Conservation (phyloP, 2,113 vertebrate species). For the Halichoerus grypus region DNA sequence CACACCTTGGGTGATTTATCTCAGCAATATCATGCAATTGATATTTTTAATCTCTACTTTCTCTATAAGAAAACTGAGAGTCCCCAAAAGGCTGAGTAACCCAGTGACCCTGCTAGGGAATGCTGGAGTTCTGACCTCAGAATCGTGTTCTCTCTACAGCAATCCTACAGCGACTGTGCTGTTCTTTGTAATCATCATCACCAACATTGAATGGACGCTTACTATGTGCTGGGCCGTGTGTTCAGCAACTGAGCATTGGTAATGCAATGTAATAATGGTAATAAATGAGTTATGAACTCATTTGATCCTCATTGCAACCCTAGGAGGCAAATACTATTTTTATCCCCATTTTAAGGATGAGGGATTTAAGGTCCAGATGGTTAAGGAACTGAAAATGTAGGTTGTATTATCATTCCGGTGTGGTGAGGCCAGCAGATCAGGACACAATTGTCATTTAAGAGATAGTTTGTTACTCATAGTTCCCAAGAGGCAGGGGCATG, state of each 20-base stretch:
- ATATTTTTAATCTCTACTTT: not conserved
- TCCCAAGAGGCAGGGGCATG: not conserved
- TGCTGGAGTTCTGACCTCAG: not conserved
- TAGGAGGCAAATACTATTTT: not conserved
- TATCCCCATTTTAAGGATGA: not conserved
- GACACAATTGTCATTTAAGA: not conserved
- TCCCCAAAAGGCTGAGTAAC: not conserved
- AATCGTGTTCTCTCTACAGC: not conserved
- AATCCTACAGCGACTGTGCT: fast-evolving
- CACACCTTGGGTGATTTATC: not conserved
- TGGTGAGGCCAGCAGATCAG: not conserved
- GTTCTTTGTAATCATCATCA: fast-evolving
- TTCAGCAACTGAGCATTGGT: not conserved
- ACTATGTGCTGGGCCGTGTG: not conserved
- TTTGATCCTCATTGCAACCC: not conserved
- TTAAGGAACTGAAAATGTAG: not conserved
- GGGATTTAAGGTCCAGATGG: not conserved
- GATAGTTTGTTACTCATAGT: not conserved
- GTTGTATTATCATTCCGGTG: not conserved
- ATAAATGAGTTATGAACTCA: not conserved
- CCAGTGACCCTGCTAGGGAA: not conserved
- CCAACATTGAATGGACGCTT: not conserved
- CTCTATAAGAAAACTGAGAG: not conserved
- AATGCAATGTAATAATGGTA: not conserved
- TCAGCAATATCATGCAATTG: not conserved